phyloP scores from a whole-genome alignment of 2,113 vertebrate genomes.

The Stomatorhinus ivindoensis region DNA sequence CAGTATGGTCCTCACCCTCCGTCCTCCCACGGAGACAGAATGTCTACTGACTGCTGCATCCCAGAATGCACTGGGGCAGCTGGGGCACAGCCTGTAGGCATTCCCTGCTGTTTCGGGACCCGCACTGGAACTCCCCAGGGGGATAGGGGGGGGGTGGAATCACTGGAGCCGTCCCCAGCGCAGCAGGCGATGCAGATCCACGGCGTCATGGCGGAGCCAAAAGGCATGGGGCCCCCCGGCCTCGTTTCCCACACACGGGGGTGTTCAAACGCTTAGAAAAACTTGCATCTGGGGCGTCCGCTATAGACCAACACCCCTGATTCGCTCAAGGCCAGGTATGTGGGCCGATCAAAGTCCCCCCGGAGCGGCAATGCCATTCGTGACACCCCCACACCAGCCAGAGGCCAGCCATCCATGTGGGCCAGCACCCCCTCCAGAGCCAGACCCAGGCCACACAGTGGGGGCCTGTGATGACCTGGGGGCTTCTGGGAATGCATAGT shows the following conservation, averaged over 20 bases:
- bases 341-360: background rate
- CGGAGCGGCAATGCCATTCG: background rate
- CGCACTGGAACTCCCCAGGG: background rate
- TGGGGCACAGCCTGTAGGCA: background rate
- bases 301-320: background rate
- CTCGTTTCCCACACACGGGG: background rate
- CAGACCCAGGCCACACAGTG: background rate
- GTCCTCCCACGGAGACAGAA: background rate
- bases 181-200: background rate
- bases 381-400: background rate
- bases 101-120: background rate
- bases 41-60: background rate
- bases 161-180: background rate
- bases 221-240: background rate
- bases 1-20: background rate
- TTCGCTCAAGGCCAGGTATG: background rate
- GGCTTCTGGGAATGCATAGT: conserved; percentile 28
- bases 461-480: background rate
- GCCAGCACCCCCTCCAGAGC: background rate
- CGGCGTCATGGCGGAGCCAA: background rate
- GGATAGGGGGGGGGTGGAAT: background rate
- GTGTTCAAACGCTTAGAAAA: background rate
- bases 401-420: background rate
- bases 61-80: background rate
- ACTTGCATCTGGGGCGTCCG: background rate